Evolutionary conservation across 2,797 vertebrate genomes (phyloP), one percentile per base, ranked within the genome.

Genomic region (Knipowitschia caucasica): DNA sequence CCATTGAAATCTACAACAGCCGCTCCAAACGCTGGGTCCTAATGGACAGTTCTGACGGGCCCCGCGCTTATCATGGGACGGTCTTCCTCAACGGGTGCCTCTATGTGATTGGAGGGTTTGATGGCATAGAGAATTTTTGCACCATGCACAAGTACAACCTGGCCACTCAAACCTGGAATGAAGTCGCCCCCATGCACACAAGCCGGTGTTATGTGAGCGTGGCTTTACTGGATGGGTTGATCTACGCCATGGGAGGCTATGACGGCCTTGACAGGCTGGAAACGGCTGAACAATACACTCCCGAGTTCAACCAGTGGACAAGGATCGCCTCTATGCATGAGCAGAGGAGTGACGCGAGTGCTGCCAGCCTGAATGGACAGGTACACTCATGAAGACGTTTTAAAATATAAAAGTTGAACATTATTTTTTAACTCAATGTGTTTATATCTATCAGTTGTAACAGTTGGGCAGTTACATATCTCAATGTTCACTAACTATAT

Each of bases 241-340:
- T 95, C 62, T 95, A 93, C 0, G 91, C 92, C 64, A 89, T 94
- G 78, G 93, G 93, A 12, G 92, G 93, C 8, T 92, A 76, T 20
- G 86, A 93, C 0, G 91, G 93, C 9, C 67, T 84, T 0, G 35
- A 27, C 12, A 76, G 86, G 2, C 89, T 92, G 21, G 86, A 86
- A 64, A 93, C 88, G 0, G 92, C 87, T 0, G 94, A 95, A 34
- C 64, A 81, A 0, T 93, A 93, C 52, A 91, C 35, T 88, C 92
- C 0, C 78, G 83, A 56, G 89, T 24, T 76, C 18, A 94, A 94
- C 56, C 93, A 93, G 64, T 94, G 93, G 93, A 92, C 76, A 0
- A 59, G 88, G 33, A 91, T 93, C 0, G 62, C 85, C 2, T 66
- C 90, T 50, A 94, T 93, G 93, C 78, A 90, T 0, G 84, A 91